phyloP scores from a whole-genome alignment of 2,113 vertebrate species.

The Saguinus midas region DNA sequence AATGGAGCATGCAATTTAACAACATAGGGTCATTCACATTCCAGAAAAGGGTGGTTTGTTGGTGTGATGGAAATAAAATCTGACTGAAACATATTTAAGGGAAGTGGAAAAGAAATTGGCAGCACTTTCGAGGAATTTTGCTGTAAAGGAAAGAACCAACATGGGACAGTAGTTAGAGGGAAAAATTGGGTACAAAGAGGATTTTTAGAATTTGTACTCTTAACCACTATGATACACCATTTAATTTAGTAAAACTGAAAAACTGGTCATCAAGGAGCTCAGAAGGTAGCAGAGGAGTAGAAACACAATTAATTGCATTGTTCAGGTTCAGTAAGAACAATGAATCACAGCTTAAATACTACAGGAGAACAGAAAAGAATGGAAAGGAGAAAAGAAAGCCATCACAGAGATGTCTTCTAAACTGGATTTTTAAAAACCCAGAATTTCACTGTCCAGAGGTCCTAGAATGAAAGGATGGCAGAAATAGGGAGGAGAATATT shows the following conservation, averaged over 20 bases:
- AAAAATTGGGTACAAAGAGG: not conserved
- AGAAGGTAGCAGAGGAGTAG: not conserved
- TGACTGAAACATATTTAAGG: not conserved
- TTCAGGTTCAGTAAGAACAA: not conserved
- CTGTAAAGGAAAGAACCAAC: not conserved
- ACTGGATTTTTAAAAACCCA: not conserved
- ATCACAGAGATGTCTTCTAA: not conserved
- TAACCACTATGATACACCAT: not conserved
- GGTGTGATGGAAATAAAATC: not conserved
- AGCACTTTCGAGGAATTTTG: not conserved
- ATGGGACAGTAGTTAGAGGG: not conserved
- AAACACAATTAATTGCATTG: not conserved
- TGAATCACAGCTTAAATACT: not conserved
- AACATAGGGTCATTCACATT: not conserved
- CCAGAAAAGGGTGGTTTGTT: not conserved
- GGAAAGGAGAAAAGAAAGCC: not conserved
- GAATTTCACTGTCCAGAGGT: not conserved
- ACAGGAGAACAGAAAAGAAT: not conserved
- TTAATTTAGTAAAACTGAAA: not conserved
- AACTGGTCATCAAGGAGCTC: not conserved
- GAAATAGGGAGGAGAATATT: not conserved
- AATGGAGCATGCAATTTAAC: not conserved
- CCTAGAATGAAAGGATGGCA: not conserved
- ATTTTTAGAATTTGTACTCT: slow-evolving; percentile 18
- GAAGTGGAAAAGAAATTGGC: not conserved